Evolutionary conservation across 2,797 vertebrate species (phyloP).

Genomic region (Helostoma temminkii): DNA sequence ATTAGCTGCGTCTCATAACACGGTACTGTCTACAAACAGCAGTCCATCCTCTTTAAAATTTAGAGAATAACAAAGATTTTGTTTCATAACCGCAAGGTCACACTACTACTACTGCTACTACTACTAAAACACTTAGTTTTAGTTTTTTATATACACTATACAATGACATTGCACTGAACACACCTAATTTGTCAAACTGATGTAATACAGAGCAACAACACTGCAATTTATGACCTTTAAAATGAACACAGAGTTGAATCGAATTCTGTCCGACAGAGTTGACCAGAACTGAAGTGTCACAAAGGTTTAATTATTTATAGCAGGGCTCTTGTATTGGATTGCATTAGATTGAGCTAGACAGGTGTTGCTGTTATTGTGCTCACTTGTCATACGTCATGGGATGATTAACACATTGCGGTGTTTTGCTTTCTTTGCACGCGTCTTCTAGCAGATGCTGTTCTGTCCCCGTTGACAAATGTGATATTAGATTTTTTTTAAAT

Average conservation of each 20-base stretch:
- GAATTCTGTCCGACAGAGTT: constrained; percentile 9
- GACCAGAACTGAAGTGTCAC: constrained; percentile 17
- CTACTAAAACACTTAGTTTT: too few species aligned
- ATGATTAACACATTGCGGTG: constrained; percentile 4
- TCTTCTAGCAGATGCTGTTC: neutral
- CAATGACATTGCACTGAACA: neutral
- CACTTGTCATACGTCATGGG: constrained; percentile 1
- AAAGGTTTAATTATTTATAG: constrained; percentile 34
- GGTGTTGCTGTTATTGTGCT: constrained; percentile 37
- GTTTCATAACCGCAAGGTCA: neutral
- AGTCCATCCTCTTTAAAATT: neutral
- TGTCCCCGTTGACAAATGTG: too few species aligned
- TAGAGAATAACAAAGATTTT: neutral
- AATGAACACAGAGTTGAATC: too few species aligned
- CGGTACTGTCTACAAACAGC: neutral
- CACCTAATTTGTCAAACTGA: neutral
- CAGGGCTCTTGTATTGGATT: constrained; percentile 21
- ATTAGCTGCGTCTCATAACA: neutral
- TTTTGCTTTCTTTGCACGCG: neutral
- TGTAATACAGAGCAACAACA: constrained; percentile 9
- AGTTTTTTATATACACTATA: neutral
- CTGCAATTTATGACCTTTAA: constrained; percentile 15
- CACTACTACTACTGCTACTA: too few species aligned
- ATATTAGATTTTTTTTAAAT: too few species aligned
- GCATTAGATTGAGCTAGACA: constrained; percentile 14